Evolutionary conservation across 1,140 invertebrate species (phyloP), one percentile per base, ranked within the genome.

Genomic region (Drosophila sp.): DNA sequence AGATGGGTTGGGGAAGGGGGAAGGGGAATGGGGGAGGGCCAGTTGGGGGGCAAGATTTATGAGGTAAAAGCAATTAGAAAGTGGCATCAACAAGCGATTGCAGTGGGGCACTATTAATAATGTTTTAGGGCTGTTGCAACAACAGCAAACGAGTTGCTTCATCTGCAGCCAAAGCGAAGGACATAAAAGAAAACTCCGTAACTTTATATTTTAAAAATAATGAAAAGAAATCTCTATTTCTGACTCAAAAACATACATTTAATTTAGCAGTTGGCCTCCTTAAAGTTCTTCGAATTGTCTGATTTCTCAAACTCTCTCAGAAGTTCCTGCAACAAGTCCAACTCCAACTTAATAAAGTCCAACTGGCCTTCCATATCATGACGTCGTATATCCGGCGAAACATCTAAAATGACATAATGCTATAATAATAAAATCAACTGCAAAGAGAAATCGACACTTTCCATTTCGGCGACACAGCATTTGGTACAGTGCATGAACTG

Each of bases 61-160:
- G 82, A 86, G 82, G 82, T 86, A 86, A 82, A 86, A 82, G 82
- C 82, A 86, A 86, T 86, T 86, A 86, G 82, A 87, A 87, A 86
- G 78, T 82, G 75, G 78, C 76, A 87, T 78, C 73, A 86, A 82
- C 83, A 81, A 87, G 66, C 62, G 78, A 81, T 56, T 79, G 72
- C 80, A 72, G 66, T 43, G 25, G 25, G 46, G 72, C 50, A 67
- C 76, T 40, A 87, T 86, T 89, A 81, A 86, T 86, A 80, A 74
- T 46, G 43, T 64, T 61, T 57, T 64, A 66, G 41, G 50, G 36
- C 16, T 14, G 16, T 13, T 57, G 25, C 27, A 57, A 27, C 21
- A 21, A 51, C 14, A 32, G 18, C 32, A 4, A 64, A 50, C 13
- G 8, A 36, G 29, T n/a, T n/a, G 27, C 29, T 36, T 46, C 25